Percentiles rank a stretch among this genome's conserved stretches.
Evolutionary conservation across 2,797 vertebrate genomes (phyloP).

Genomic region (Fundulus diaphanus): DNA sequence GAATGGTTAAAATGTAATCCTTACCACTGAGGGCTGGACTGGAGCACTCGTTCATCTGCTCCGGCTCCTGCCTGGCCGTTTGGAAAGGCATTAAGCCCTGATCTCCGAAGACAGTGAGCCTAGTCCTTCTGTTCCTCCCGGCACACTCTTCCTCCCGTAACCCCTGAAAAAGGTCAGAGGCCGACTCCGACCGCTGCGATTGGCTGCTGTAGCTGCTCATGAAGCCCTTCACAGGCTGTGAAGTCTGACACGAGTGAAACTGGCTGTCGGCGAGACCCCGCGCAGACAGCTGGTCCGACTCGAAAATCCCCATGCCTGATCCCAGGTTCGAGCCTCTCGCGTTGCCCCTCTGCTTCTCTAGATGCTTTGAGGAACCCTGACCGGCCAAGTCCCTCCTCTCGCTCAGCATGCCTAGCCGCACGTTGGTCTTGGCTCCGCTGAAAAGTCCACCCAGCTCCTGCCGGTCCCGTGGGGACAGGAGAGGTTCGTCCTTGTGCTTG

Average conservation of each 20-base stretch:
- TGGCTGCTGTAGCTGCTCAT: constrained; percentile 88
- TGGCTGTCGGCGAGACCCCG: constrained; percentile 90
- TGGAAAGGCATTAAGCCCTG: constrained; percentile 92
- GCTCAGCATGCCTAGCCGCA: constrained; percentile 86
- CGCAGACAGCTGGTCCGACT: constrained; percentile 91
- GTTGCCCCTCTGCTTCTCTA: constrained; percentile 90
- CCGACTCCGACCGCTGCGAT: constrained; percentile 80
- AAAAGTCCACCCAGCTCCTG: constrained; percentile 95
- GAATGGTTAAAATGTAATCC: constrained; percentile 14
- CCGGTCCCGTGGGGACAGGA: constrained; percentile 85
- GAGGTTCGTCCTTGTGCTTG: constrained; percentile 95
- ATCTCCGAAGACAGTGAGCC: constrained; percentile 91
- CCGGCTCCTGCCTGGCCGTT: constrained; percentile 84
- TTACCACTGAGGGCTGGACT: constrained; percentile 87
- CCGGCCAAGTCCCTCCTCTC: constrained; percentile 82
- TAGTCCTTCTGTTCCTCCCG: constrained; percentile 86
- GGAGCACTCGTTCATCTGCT: constrained; percentile 83
- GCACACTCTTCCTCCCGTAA: constrained; percentile 85
- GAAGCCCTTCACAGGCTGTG: constrained; percentile 86
- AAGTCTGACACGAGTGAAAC: constrained; percentile 89
- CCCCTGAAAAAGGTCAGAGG: constrained; percentile 85
- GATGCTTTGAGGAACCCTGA: constrained; percentile 89
- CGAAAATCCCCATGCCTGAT: constrained; percentile 83
- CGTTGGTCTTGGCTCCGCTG: constrained; percentile 87
- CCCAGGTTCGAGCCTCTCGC: constrained; percentile 75